A percentile compares a stretch with the other conserved stretches of the same genome.
phyloP scores from a whole-genome alignment of 2,888 invertebrate genomes.

The Amblyjoppa proteus region DNA sequence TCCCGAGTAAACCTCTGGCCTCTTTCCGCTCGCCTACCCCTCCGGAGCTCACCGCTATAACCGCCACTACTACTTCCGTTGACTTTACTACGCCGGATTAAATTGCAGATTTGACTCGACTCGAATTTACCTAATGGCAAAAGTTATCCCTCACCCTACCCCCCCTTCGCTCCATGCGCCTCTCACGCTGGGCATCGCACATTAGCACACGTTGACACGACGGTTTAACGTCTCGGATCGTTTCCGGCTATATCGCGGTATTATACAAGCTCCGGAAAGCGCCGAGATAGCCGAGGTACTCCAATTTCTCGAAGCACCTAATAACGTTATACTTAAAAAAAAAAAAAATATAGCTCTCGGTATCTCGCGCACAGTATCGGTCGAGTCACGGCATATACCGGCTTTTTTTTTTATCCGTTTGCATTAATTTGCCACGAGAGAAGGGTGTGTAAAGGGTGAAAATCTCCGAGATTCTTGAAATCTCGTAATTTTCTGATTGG shows the following conservation, averaged over 20 bases:
- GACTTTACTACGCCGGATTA: conserved; percentile 70
- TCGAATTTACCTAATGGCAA: conserved; percentile 71
- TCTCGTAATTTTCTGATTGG: conserved; percentile 22
- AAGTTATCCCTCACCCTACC: conserved; percentile 56
- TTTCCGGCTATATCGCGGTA: conserved; percentile 34
- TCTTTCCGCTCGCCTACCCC: conserved; percentile 22
- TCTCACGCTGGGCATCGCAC: conserved; percentile 25
- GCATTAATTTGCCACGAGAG: conserved; percentile 24
- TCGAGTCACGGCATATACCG: conserved; percentile 15
- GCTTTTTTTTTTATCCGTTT: conserved; percentile 36
- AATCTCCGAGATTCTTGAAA: conserved; percentile 4
- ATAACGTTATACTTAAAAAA: conserved; percentile 32
- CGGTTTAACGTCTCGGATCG: conserved; percentile 48
- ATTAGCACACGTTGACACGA: conserved; percentile 54
- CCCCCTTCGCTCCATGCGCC: neutral
- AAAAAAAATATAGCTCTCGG: neutral
- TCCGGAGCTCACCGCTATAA: conserved; percentile 30
- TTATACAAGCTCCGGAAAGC: conserved; percentile 41
- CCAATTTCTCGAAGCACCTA: conserved; percentile 38
- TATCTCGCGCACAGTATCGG: conserved; percentile 15
- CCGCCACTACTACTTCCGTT: conserved; percentile 55
- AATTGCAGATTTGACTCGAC: conserved; percentile 71
- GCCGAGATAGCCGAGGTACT: conserved; percentile 15
- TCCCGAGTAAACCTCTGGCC: conserved; percentile 39
- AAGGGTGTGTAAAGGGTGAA: neutral